These are phyloP conservation scores for Chalcis sispes DNA, from an alignment of 2,888 invertebrate genomes.

Conservation along the genomic window DNA sequence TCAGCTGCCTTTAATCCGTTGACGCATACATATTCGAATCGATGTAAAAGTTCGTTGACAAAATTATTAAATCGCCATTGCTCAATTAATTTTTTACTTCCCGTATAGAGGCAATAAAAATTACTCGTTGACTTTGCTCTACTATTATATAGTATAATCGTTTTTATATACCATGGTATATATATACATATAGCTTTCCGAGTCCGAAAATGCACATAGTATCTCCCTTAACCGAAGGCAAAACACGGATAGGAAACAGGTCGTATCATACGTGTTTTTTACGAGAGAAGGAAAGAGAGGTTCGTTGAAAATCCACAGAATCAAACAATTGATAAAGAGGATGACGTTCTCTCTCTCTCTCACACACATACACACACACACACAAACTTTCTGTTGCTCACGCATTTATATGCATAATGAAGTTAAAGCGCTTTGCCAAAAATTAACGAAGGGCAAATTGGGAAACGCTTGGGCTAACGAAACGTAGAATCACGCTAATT, in stretches of 20 bases:
- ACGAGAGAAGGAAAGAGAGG: not conserved
- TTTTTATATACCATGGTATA: too few species aligned
- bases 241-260: constrained; percentile 11
- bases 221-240: not conserved
- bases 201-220: too few species aligned
- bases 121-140: too few species aligned
- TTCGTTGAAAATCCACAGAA: constrained; percentile 42
- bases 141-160: too few species aligned
- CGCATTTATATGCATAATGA: constrained; percentile 25
- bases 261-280: not conserved
- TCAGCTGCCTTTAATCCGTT: too few species aligned
- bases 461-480: constrained; percentile 31
- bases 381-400: not conserved
- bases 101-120: too few species aligned
- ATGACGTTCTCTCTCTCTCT: not conserved
- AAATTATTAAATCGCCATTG: too few species aligned
- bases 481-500: constrained; percentile 15
- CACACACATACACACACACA: not conserved
- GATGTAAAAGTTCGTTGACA: too few species aligned
- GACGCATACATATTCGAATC: too few species aligned
- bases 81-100: too few species aligned
- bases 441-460: constrained; percentile 45
- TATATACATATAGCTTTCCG: too few species aligned
- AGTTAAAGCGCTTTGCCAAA: constrained; percentile 44
- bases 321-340: constrained; percentile 42